These are phyloP conservation scores for Montipora capricornis DNA, from an alignment of 64 coral and sea anemone species.

Conservation along the genomic window DNA sequence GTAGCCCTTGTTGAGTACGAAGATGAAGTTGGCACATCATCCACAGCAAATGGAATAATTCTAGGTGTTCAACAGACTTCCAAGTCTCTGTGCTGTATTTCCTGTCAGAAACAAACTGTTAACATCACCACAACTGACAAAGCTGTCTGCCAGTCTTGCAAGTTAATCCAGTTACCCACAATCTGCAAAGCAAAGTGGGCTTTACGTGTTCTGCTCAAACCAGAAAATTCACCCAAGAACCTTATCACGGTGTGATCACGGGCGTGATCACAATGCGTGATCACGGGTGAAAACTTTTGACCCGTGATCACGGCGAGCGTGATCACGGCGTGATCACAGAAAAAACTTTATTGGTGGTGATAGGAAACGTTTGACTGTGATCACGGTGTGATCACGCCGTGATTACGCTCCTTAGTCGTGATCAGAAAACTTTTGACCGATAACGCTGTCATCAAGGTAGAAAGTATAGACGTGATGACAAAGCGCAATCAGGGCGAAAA, in stretches of 20 bases:
- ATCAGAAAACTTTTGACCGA: neutral
- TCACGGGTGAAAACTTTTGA: too few relatives aligned
- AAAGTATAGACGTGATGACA: neutral
- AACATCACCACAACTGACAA: slow-evolving; percentile 55
- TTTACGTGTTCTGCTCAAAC: slow-evolving; percentile 64
- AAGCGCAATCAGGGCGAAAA: neutral
- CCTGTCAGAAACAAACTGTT: slow-evolving; percentile 58
- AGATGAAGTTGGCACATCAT: slow-evolving; percentile 61
- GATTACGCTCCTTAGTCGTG: neutral
- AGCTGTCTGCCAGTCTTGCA: slow-evolving; percentile 60
- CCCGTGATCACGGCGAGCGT: slow-evolving; percentile 14
- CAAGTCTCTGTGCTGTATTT: slow-evolving; percentile 64
- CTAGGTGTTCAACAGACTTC: slow-evolving; percentile 69
- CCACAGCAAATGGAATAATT: slow-evolving; percentile 61
- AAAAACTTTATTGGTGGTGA: neutral
- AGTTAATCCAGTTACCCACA: slow-evolving; percentile 65
- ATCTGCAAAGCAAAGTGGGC: slow-evolving; percentile 48
- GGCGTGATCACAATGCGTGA: neutral
- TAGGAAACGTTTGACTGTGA: neutral
- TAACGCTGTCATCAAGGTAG: slow-evolving; percentile 3
- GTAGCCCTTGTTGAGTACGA: slow-evolving; percentile 58
- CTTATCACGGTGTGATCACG: too few relatives aligned
- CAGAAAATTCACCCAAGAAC: slow-evolving; percentile 66
- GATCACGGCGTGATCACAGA: neutral
- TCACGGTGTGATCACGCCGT: neutral